A percentile compares a stretch with the other conserved stretches of the same genome.
Evolutionary conservation across 2,888 invertebrate species (phyloP).

Genomic region (Synanthedon tipuliformis): DNA sequence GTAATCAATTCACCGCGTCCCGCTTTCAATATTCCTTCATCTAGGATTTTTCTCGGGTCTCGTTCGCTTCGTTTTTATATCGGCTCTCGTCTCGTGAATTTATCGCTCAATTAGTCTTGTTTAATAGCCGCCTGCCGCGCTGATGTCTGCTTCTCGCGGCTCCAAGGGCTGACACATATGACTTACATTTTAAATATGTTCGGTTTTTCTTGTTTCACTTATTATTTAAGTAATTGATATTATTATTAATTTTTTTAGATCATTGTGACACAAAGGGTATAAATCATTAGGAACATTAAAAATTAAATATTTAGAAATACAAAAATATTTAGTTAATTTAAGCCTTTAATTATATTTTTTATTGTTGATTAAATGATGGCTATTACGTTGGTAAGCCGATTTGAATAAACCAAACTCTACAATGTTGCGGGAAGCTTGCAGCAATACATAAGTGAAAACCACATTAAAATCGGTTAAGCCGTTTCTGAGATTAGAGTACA

Average conservation of each 20-base stretch:
- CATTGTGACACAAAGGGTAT: background rate
- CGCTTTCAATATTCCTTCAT: constrained; percentile 67
- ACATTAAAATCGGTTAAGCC: no score
- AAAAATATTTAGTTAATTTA: no score
- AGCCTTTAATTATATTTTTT: no score
- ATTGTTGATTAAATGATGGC: no score
- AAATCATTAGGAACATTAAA: no score
- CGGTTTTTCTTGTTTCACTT: no score
- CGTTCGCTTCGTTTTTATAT: constrained; percentile 61
- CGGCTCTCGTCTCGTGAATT: constrained; percentile 64
- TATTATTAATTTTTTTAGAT: background rate
- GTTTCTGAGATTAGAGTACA: no score
- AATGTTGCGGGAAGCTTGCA: no score
- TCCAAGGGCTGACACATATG: constrained; percentile 43
- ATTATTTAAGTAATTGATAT: background rate
- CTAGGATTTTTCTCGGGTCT: constrained; percentile 53
- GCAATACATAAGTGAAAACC: no score
- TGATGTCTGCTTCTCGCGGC: constrained; percentile 66
- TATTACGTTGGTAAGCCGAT: no score
- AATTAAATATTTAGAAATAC: background rate
- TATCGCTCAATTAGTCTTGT: constrained; percentile 73
- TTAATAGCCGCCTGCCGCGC: constrained; percentile 70
- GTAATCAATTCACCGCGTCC: constrained; percentile 63
- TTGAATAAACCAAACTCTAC: no score
- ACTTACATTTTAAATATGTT: background rate